phyloP scores from a whole-genome alignment of 2,888 invertebrate genomes.

The Pedicia rivosa region DNA sequence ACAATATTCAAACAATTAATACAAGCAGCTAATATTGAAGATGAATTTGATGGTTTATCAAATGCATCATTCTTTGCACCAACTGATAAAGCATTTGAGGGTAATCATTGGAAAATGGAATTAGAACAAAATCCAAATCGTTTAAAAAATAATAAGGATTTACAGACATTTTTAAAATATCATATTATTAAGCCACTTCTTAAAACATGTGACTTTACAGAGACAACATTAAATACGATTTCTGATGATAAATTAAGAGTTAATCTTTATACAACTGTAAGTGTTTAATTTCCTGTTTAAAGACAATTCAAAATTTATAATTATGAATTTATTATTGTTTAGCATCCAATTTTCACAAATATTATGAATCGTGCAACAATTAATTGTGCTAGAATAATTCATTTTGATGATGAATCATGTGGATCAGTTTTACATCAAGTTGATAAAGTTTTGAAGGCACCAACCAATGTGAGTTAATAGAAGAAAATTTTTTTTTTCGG shows the following conservation, averaged over 20 bases:
- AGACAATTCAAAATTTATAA: constrained; percentile 7
- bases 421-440: constrained; percentile 50
- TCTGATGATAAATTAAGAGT: constrained; percentile 35
- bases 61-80: constrained; percentile 49
- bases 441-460: constrained; percentile 36
- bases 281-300: constrained; percentile 12
- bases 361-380: constrained; percentile 43
- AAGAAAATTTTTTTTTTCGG: neutral
- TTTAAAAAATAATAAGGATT: constrained; percentile 27
- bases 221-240: constrained; percentile 34
- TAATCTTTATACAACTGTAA: constrained; percentile 42
- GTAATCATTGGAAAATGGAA: constrained; percentile 25
- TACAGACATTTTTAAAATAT: constrained; percentile 42
- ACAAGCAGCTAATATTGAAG: constrained; percentile 36
- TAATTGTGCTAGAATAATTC: constrained; percentile 46
- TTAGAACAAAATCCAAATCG: constrained; percentile 25
- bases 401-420: constrained; percentile 46
- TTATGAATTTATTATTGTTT: constrained; percentile 13
- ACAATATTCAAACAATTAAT: constrained; percentile 39
- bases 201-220: constrained; percentile 39
- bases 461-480: constrained; percentile 20
- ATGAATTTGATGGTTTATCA: constrained; percentile 37
- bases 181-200: constrained; percentile 41
- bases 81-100: constrained; percentile 43
- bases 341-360: constrained; percentile 38